Base-by-base conservation (phyloP, 2,888 invertebrate genomes). In the Pasiphila rectangulata region DNA sequence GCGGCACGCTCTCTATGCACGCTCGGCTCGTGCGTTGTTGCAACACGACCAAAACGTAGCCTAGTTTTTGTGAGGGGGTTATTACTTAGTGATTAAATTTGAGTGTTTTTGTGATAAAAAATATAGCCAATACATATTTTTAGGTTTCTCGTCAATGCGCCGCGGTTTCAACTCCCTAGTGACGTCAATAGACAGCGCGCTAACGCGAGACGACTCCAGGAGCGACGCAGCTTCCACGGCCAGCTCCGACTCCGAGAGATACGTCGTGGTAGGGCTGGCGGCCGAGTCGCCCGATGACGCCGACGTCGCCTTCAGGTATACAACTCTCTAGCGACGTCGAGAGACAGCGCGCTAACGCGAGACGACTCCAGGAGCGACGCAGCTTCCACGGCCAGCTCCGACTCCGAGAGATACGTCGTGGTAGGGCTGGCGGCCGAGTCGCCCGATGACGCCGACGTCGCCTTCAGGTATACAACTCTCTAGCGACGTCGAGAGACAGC, bases 201-300 rank as follows among this genome's bases (percentile, higher is more conserved):
- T n/a, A n/a, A n/a, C n/a, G n/a, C n/a, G n/a, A 19, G 27, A 21
- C 43, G 95, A 95, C 68, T 94, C 94, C 49, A 91, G 92, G 39
- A 94, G 94, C 65, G 89, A 89, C 70, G 86, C 87, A 1, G 85
- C 87, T 0, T 96, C 96, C 59, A 96, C 96, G 52, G 93, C 93
- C 23, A 96, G 95, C 60, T 96, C 95, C 0, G 97, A 97, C 82
- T 96, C 96, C 55, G 96, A 96, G 65, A 93, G 95, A 61, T 96
- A 93, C 72, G 92, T 95, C 9, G 91, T 94, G n/a, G n/a, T n/a
- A n/a, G n/a, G n/a, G 34, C 87, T 94, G 59, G 92, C 92, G 21
- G 90, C 91, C 42, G 85, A 88, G 53, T 93, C 93, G 49, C 90
- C 92, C 1, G 92, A 93, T 49, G 93, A 92, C 58, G 90, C 91